Evolutionary conservation across 2,113 vertebrate species (phyloP).

Genomic region (Archocentrus centrarchus): DNA sequence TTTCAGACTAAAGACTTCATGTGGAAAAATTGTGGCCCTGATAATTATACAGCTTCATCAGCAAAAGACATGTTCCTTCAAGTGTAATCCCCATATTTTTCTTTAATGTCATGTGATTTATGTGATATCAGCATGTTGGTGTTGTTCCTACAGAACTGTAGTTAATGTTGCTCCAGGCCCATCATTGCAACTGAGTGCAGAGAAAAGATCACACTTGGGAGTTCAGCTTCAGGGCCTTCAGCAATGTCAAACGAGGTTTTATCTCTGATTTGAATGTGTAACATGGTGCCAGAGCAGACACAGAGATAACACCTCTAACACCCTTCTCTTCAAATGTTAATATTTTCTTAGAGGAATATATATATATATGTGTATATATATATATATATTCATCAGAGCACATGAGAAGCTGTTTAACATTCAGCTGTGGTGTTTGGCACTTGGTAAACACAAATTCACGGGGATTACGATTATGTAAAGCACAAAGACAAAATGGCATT

Average conservation of each 20-base stretch:
- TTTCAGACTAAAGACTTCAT: neutral
- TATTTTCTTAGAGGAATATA: slow-evolving; percentile 6
- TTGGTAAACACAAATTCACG: slow-evolving; percentile 44
- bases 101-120: neutral
- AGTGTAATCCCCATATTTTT: neutral
- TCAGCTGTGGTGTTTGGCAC: slow-evolving; percentile 24
- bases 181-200: neutral
- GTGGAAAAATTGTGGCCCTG: neutral
- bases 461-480: slow-evolving; percentile 55
- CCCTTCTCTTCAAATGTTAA: neutral
- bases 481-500: slow-evolving; percentile 35
- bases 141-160: neutral
- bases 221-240: neutral
- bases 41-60: slow-evolving; percentile 21
- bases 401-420: slow-evolving; percentile 33
- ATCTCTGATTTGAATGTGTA: slow-evolving; percentile 8
- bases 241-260: neutral
- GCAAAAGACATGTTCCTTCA: neutral
- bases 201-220: neutral
- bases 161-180: neutral
- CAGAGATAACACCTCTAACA: neutral
- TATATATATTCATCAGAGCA: slow-evolving; percentile 19
- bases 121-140: neutral
- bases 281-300: neutral
- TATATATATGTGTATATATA: neutral